These are phyloP conservation scores for Coelogynopora nodosa DNA, from an alignment of 2,888 invertebrate species.

Conservation along the genomic window DNA sequence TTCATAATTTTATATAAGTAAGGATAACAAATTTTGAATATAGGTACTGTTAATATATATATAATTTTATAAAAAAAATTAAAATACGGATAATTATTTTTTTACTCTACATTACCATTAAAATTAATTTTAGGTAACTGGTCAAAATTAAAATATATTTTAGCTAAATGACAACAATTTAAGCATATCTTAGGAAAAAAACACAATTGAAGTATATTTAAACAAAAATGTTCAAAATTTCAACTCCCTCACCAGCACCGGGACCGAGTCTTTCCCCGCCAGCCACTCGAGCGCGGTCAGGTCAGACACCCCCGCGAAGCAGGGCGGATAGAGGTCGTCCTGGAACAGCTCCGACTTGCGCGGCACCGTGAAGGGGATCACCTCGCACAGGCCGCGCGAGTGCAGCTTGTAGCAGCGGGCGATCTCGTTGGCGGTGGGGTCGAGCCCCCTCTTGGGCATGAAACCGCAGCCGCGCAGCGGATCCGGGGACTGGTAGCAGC, in stretches of 20 bases:
- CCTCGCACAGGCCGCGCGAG: slow-evolving; percentile 83
- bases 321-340: slow-evolving; percentile 90
- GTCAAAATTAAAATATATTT: too few relatives aligned
- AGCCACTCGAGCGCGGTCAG: slow-evolving; percentile 84
- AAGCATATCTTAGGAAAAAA: too few relatives aligned
- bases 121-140: too few relatives aligned
- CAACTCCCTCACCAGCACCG: slow-evolving; percentile 68
- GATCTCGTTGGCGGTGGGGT: slow-evolving; percentile 77
- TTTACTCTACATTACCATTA: too few relatives aligned
- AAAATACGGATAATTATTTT: too few relatives aligned
- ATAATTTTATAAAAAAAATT: too few relatives aligned
- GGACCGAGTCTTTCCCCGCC: slow-evolving; percentile 73
- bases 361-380: slow-evolving; percentile 89
- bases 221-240: too few relatives aligned
- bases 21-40: too few relatives aligned
- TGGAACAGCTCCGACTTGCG: slow-evolving; percentile 68
- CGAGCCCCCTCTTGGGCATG: slow-evolving; percentile 86
- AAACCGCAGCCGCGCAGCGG: slow-evolving; percentile 84
- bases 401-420: slow-evolving; percentile 75
- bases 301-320: slow-evolving; percentile 76
- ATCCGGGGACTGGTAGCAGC: slow-evolving; percentile 81
- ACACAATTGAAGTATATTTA: too few relatives aligned
- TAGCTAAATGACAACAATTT: too few relatives aligned
- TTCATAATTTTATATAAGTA: too few relatives aligned
- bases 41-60: too few relatives aligned